These are phyloP conservation scores for Drusus annulatus DNA, from an alignment of 1,140 invertebrate species.

Conservation along the genomic window DNA sequence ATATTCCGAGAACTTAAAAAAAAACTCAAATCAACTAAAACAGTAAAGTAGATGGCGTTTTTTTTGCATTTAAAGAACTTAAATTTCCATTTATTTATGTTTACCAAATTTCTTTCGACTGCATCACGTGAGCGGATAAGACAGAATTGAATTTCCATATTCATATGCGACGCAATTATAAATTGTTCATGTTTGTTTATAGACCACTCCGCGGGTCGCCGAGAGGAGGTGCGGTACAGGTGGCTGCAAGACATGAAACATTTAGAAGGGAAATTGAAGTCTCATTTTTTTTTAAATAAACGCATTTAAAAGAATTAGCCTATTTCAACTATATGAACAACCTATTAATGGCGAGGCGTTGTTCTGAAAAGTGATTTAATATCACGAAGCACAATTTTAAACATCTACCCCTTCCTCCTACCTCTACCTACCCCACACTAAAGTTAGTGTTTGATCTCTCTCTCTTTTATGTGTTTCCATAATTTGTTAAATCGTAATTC, in stretches of 20 bases:
- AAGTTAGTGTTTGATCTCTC: too few species aligned
- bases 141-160: conserved; percentile 22
- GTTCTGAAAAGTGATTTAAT: too few species aligned
- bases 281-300: not conserved
- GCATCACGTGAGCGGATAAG: conserved; percentile 5
- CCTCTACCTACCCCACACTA: too few species aligned
- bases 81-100: conserved; percentile 23
- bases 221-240: not conserved
- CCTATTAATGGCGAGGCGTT: too few species aligned
- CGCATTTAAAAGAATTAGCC: too few species aligned
- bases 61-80: not conserved
- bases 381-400: too few species aligned
- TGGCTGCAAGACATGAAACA: conserved; percentile 14
- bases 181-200: conserved; percentile 28
- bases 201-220: not conserved
- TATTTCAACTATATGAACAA: too few species aligned
- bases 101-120: conserved; percentile 32
- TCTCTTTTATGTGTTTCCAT: too few species aligned
- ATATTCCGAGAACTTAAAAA: too few species aligned
- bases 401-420: too few species aligned
- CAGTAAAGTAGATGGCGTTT: not conserved
- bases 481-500: too few species aligned
- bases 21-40: too few species aligned
- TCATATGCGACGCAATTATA: conserved; percentile 31
- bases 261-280: not conserved